Conservation (phyloP, 2,888 invertebrate genomes). For the Elegia similella region DNA sequence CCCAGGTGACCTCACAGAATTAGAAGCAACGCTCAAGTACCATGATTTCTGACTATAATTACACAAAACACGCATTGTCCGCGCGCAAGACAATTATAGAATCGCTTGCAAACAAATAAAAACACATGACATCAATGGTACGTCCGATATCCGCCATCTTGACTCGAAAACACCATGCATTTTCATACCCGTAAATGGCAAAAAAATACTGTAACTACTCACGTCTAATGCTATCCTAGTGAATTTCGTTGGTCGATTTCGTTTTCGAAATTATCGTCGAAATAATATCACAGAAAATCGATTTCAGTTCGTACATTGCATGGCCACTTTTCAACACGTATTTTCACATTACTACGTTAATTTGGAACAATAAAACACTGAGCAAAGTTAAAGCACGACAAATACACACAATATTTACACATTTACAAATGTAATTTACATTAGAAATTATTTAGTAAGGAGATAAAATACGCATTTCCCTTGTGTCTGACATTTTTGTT, state of each 20-base stretch:
- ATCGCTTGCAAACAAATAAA: slow-evolving; percentile 39
- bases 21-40: not conserved
- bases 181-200: slow-evolving; percentile 11
- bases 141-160: slow-evolving; percentile 70
- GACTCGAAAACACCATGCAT: slow-evolving; percentile 31
- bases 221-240: slow-evolving; percentile 48
- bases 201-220: slow-evolving; percentile 36
- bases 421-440: slow-evolving; percentile 39
- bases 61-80: not conserved
- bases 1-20: slow-evolving; percentile 35
- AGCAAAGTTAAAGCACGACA: slow-evolving; percentile 29
- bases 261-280: slow-evolving; percentile 30
- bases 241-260: slow-evolving; percentile 26
- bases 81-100: slow-evolving; percentile 18
- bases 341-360: slow-evolving; percentile 17
- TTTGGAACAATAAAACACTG: slow-evolving; percentile 27
- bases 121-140: slow-evolving; percentile 38
- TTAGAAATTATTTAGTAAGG: slow-evolving; percentile 40
- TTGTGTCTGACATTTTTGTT: slow-evolving; percentile 53
- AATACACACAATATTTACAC: slow-evolving; percentile 37
- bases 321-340: slow-evolving; percentile 10
- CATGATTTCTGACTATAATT: not conserved
- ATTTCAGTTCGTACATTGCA: slow-evolving; percentile 23
- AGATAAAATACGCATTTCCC: slow-evolving; percentile 64
- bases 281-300: slow-evolving; percentile 25